phyloP scores from a whole-genome alignment of 2,888 invertebrate genomes.

The Perizoma flavofasciatum region DNA sequence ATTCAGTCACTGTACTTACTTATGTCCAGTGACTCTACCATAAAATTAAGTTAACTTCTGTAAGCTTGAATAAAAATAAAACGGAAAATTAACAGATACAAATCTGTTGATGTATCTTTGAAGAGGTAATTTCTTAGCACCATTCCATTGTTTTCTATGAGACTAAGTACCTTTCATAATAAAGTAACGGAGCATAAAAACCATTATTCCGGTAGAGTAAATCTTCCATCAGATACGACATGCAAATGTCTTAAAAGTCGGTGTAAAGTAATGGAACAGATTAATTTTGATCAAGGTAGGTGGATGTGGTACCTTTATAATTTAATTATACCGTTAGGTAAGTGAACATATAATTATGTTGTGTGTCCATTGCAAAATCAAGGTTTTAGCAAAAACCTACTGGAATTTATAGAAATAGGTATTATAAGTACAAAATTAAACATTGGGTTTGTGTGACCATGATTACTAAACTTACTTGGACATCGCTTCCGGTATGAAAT shows the following conservation, averaged over 20 bases:
- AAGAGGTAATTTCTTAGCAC: constrained; percentile 27
- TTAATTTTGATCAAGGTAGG: constrained; percentile 21
- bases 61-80: too few relatives aligned
- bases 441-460: too few relatives aligned
- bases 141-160: constrained; percentile 30
- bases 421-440: too few relatives aligned
- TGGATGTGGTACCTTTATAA: too few relatives aligned
- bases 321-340: constrained; percentile 9
- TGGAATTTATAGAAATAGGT: too few relatives aligned
- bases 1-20: too few relatives aligned
- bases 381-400: too few relatives aligned
- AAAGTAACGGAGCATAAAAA: constrained; percentile 28
- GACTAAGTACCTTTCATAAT: constrained; percentile 21
- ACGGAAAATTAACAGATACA: constrained; percentile 12
- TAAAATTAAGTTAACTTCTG: too few relatives aligned
- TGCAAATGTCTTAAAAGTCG: constrained; percentile 30
- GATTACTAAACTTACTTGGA: too few relatives aligned
- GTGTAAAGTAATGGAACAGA: constrained; percentile 29
- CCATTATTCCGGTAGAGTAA: constrained; percentile 30
- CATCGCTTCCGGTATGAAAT: too few relatives aligned
- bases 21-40: too few relatives aligned
- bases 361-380: constrained; percentile 12
- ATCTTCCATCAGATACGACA: constrained; percentile 35
- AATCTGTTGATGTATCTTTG: constrained; percentile 17
- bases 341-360: constrained; percentile 20